Conservation (phyloP, 2,113 vertebrate species). For the Aptenodytes forsteri region DNA sequence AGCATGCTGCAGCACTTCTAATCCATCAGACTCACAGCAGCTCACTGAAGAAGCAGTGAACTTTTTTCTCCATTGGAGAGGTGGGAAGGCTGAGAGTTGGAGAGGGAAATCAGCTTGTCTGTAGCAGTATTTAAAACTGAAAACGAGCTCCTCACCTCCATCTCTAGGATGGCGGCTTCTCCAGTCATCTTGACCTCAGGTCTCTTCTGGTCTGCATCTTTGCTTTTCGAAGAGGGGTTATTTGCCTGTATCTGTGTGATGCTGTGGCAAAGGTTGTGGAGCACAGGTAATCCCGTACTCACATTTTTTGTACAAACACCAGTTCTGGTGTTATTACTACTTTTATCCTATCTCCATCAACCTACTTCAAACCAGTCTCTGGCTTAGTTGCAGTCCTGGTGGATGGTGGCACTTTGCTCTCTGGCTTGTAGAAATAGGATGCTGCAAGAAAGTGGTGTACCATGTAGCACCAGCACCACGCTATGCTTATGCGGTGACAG, state of each 20-base stretch:
- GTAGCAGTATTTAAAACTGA: background rate
- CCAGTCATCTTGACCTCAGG: too few relatives aligned
- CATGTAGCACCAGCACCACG: rapidly evolving
- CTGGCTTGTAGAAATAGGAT: background rate
- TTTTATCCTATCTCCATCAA: background rate
- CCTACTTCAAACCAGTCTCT: background rate
- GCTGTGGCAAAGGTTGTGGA: background rate
- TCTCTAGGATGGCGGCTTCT: background rate
- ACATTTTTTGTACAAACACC: background rate
- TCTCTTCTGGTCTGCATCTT: background rate
- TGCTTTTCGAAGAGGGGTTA: background rate
- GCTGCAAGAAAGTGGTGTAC: background rate
- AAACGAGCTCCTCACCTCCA: background rate
- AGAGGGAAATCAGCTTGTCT: background rate
- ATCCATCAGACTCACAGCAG: background rate
- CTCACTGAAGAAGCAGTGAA: background rate
- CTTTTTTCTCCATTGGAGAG: background rate
- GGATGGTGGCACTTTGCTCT: background rate
- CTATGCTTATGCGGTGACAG: rapidly evolving
- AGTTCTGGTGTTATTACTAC: background rate
- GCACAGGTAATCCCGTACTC: background rate
- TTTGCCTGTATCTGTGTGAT: background rate
- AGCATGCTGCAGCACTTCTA: too few relatives aligned
- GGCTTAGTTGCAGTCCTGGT: background rate
- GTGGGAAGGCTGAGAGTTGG: background rate